Evolutionary conservation across 2,888 invertebrate species (phyloP).

Genomic region (Athripsodes cinereus): DNA sequence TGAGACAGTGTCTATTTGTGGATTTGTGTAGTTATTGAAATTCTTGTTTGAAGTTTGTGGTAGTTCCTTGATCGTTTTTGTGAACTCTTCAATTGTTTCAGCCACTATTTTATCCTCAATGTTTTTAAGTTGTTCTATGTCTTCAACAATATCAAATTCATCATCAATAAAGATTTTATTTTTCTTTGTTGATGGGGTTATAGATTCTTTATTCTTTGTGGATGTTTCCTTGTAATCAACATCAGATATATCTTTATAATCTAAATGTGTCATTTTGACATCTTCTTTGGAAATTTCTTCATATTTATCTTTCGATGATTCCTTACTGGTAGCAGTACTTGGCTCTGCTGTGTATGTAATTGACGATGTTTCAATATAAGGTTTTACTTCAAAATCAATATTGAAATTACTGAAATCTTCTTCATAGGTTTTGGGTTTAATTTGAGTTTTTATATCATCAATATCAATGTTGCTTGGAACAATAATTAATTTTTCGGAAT

Average conservation of each 20-base stretch:
- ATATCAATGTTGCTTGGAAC: constrained; percentile 20
- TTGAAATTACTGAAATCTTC: constrained; percentile 13
- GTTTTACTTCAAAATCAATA: constrained; percentile 12
- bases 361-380: constrained; percentile 5
- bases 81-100: neutral
- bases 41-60: neutral
- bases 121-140: constrained; percentile 8
- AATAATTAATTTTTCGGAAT: constrained; percentile 19
- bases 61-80: neutral
- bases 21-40: neutral
- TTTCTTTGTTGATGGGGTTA: neutral
- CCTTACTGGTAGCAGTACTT: neutral
- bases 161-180: constrained; percentile 1
- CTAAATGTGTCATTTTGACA: neutral
- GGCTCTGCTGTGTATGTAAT: neutral
- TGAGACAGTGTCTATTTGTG: neutral
- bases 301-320: neutral
- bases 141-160: constrained; percentile 16
- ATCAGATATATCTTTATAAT: neutral
- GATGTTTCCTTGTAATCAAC: neutral
- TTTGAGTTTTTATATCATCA: constrained; percentile 22
- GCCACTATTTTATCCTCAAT: constrained; percentile 3
- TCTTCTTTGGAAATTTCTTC: neutral
- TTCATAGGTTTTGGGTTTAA: constrained; percentile 1
- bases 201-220: neutral